These are phyloP conservation scores for Drosophila rhopaloa DNA, from an alignment of 1,140 invertebrate species.

Conservation along the genomic window DNA sequence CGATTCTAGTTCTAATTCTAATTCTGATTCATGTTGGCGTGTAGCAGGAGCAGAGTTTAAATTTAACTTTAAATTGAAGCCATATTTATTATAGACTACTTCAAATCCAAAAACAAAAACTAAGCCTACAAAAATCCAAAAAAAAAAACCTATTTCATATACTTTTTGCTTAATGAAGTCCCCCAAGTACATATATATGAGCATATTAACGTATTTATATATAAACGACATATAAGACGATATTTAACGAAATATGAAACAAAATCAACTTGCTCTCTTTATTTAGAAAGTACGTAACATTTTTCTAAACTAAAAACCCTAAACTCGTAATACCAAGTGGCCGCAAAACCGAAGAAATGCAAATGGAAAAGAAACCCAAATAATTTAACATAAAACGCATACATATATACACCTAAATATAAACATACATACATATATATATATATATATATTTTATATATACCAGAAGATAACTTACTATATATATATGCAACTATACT, in stretches of 20 bases:
- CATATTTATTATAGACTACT: conserved; percentile 74
- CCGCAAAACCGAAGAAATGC: conserved; percentile 37
- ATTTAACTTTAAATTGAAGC: conserved; percentile 56
- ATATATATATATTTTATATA: conserved; percentile 74
- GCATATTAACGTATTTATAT: conserved; percentile 56
- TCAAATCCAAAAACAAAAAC: conserved; percentile 47
- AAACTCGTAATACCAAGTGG: conserved; percentile 46
- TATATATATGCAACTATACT: conserved; percentile 75
- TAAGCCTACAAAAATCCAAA: conserved; percentile 22
- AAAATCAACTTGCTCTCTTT: conserved; percentile 75
- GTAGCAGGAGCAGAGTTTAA: conserved; percentile 58
- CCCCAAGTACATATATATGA: conserved; percentile 51
- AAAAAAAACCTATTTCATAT: conserved; percentile 68
- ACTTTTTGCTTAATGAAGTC: conserved; percentile 71
- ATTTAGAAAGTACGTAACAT: conserved; percentile 76
- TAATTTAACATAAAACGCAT: conserved; percentile 59
- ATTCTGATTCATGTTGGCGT: conserved; percentile 72
- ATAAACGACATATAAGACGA: conserved; percentile 57
- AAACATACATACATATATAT: conserved; percentile 51
- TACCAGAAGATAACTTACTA: conserved; percentile 55
- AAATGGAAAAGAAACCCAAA: conserved; percentile 38
- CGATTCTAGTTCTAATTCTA: conserved; percentile 49
- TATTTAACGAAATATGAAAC: conserved; percentile 63
- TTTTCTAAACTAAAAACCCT: conserved; percentile 71
- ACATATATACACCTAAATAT: conserved; percentile 57